These are phyloP conservation scores for Antechinus flavipes DNA, from an alignment of 2,113 vertebrate species.

Conservation along the genomic window DNA sequence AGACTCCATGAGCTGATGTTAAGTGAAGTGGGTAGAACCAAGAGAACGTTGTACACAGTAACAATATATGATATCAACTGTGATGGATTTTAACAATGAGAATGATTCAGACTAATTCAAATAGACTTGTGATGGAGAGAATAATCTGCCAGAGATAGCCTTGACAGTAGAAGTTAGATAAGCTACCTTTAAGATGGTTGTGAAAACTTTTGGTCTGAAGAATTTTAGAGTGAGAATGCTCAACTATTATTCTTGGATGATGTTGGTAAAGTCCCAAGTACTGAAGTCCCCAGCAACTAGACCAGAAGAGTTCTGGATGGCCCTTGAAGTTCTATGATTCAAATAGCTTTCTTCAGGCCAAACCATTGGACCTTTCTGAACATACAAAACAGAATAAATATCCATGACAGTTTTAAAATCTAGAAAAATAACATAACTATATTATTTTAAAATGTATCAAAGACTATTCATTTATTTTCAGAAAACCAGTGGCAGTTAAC, in stretches of 20 bases:
- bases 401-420: not conserved
- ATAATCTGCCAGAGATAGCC: not conserved
- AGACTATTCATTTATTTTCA: not conserved
- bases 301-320: not conserved
- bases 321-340: not conserved
- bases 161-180: not conserved
- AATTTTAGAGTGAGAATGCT: not conserved
- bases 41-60: too few species aligned
- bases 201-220: slow-evolving; percentile 20
- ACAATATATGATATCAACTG: too few species aligned
- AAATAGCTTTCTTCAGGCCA: not conserved
- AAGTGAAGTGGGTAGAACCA: too few species aligned
- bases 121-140: too few species aligned
- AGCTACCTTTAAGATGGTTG: not conserved
- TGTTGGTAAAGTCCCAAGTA: not conserved
- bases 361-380: not conserved
- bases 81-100: too few species aligned
- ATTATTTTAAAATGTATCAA: not conserved
- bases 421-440: not conserved
- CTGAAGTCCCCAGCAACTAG: not conserved
- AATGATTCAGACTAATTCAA: too few species aligned
- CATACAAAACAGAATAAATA: not conserved
- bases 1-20: too few species aligned
- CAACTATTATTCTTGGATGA: not conserved
- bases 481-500: not conserved